These are phyloP conservation scores for Lota lota DNA, from an alignment of 2,113 vertebrate genomes.

Conservation along the genomic window DNA sequence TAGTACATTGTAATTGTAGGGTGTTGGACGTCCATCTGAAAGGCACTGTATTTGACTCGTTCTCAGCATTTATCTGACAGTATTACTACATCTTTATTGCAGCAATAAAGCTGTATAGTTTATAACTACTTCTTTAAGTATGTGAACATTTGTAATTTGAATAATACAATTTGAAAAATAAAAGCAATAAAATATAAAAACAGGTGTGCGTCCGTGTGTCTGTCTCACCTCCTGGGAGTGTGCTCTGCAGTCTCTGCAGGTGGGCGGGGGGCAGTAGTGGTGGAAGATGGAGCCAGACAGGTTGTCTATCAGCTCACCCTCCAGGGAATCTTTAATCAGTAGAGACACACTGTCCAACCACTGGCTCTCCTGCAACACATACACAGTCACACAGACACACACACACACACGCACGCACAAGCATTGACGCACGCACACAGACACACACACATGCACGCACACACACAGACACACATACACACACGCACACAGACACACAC, in stretches of 20 bases:
- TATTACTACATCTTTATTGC: no score
- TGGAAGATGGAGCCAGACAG: conserved; percentile 97
- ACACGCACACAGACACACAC: conserved; percentile 23
- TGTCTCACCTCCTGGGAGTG: conserved; percentile 85
- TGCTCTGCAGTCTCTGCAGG: conserved; percentile 84
- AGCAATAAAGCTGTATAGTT: no score
- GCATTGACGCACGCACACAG: neutral
- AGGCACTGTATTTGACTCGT: no score
- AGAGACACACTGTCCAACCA: conserved; percentile 99
- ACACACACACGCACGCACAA: conserved; percentile 2
- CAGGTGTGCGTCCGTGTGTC: neutral
- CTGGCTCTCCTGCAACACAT: conserved; percentile 84
- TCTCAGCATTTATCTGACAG: no score
- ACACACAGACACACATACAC: conserved; percentile 24
- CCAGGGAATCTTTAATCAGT: conserved; percentile 97
- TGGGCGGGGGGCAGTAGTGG: conserved; percentile 88
- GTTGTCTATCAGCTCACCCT: conserved; percentile 98
- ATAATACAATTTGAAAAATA: no score
- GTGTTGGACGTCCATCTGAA: no score
- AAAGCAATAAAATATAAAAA: no score
- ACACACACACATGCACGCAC: neutral
- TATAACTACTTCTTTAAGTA: no score
- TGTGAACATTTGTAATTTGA: no score
- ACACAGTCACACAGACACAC: conserved; percentile 30
- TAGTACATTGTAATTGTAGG: no score